phyloP scores from a whole-genome alignment of 2,113 vertebrate genomes.

The Dicrurus megarhynchus region DNA sequence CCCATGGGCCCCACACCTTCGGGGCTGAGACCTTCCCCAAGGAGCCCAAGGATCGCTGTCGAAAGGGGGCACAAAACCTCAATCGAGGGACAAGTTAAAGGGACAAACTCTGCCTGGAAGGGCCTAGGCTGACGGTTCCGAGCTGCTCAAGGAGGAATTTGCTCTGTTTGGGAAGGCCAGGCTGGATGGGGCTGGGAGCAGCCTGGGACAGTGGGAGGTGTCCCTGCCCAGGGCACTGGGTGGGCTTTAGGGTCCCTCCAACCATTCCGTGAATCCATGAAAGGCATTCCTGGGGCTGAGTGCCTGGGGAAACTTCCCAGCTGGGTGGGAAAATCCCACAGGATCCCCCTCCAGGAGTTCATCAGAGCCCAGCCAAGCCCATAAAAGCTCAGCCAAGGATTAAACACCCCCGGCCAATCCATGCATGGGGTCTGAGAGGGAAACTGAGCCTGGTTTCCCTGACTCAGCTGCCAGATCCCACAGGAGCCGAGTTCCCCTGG shows the following conservation, averaged over 20 bases:
- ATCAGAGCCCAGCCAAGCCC: neutral
- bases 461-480: neutral
- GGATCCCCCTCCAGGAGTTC: neutral
- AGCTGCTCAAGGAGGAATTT: neutral
- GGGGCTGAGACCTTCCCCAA: neutral
- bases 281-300: neutral
- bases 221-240: neutral
- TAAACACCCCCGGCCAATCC: neutral
- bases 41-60: neutral
- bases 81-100: neutral
- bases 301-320: neutral
- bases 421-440: accelerated
- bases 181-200: neutral
- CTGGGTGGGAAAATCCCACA: neutral
- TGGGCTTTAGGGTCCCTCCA: neutral
- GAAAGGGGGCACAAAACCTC: neutral
- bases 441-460: neutral
- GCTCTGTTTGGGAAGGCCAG: neutral
- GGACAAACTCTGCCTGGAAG: neutral
- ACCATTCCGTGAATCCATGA: neutral
- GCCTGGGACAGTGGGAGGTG: neutral
- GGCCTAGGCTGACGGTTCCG: neutral
- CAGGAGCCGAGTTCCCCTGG: accelerated
- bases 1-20: no score
- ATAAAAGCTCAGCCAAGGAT: neutral